These are phyloP conservation scores for Silurus glanis DNA, from an alignment of 2,113 vertebrate species.

Conservation along the genomic window DNA sequence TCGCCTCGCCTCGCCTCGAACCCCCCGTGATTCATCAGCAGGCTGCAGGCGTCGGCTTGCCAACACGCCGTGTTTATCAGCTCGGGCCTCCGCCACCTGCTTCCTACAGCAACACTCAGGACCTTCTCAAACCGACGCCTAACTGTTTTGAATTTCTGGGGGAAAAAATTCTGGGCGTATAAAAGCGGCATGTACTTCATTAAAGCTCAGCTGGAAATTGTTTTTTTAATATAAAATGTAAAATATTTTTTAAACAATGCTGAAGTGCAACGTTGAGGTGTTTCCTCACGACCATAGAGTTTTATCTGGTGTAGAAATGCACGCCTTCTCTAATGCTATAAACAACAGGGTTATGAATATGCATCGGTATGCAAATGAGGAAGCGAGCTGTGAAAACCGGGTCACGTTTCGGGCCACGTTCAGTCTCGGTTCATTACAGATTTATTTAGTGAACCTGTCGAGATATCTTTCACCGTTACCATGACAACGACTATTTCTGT, in stretches of 20 bases:
- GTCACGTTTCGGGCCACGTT: not conserved
- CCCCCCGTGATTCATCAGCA: conserved; percentile 47
- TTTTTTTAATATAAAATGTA: too few relatives aligned
- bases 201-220: too few relatives aligned
- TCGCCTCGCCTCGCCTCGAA: conserved; percentile 31
- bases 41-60: conserved; percentile 12
- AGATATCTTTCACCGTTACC: too few relatives aligned
- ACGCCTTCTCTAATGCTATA: not conserved
- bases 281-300: not conserved
- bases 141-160: not conserved
- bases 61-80: conserved; percentile 18
- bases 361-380: not conserved
- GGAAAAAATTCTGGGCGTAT: not conserved
- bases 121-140: not conserved
- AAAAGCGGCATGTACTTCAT: too few relatives aligned
- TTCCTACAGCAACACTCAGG: conserved; percentile 9
- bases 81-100: conserved; percentile 28
- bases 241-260: not conserved
- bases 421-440: not conserved
- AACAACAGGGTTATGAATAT: not conserved
- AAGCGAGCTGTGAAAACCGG: not conserved
- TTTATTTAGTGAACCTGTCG: not conserved
- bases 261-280: not conserved
- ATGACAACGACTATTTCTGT: not conserved
- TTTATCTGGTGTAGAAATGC: too few relatives aligned